Conservation (phyloP, 1,140 invertebrate species). For the Lepidurus couesii region DNA sequence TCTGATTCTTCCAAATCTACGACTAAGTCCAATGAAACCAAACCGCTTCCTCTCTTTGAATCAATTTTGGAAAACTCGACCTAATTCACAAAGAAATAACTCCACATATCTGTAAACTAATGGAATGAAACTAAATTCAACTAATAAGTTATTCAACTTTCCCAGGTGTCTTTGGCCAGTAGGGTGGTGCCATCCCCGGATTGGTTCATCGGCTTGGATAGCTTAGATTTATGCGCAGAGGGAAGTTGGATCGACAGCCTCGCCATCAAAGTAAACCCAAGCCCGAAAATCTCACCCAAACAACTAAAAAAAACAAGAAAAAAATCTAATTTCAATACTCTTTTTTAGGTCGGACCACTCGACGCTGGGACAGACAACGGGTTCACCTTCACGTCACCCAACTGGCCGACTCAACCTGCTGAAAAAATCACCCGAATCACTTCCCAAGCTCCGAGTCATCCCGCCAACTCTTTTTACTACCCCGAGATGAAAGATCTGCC, state of each 20-base stretch:
- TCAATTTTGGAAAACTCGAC: too few species aligned
- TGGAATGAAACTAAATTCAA: background rate
- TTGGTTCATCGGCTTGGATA: constrained; percentile 61
- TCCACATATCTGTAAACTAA: too few species aligned
- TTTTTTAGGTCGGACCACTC: constrained; percentile 50
- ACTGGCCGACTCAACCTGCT: constrained; percentile 48
- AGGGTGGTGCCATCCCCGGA: constrained; percentile 57
- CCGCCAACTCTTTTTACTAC: constrained; percentile 57
- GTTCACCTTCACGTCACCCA: constrained; percentile 58
- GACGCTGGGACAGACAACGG: constrained; percentile 65
- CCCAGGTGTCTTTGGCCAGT: constrained; percentile 46
- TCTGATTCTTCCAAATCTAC: too few species aligned
- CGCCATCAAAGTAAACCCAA: constrained; percentile 48
- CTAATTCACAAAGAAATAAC: background rate
- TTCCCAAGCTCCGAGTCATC: constrained; percentile 49
- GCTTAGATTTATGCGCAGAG: constrained; percentile 55
- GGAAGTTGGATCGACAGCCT: constrained; percentile 56
- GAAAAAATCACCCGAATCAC: constrained; percentile 55
- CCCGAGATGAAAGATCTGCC: constrained; percentile 47
- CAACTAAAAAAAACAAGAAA: background rate
- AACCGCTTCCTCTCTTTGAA: too few species aligned
- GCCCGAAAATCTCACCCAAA: background rate
- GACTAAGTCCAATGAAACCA: too few species aligned
- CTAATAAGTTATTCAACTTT: constrained; percentile 15
- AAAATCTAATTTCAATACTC: constrained; percentile 24